Evolutionary conservation across 2,888 invertebrate genomes (phyloP).

Genomic region (Drosophila limbata): DNA sequence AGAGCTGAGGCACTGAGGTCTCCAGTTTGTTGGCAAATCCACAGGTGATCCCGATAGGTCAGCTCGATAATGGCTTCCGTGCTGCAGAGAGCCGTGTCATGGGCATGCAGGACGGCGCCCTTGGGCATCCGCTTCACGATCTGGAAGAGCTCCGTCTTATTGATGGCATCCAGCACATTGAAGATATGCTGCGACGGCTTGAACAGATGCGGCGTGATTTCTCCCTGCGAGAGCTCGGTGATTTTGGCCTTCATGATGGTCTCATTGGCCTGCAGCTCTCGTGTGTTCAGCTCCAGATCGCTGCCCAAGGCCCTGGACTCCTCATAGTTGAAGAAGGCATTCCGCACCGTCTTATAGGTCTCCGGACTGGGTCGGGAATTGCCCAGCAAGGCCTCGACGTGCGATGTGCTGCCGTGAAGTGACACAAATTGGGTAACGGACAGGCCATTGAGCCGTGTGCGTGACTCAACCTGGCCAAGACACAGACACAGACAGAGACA

Average conservation of each 20-base stretch:
- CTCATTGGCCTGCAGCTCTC: constrained; percentile 87
- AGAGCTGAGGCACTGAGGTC: constrained; percentile 54
- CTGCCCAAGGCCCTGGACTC: constrained; percentile 86
- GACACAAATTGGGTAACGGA: constrained; percentile 50
- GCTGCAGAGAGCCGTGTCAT: constrained; percentile 88
- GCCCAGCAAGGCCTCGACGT: constrained; percentile 56
- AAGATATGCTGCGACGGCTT: constrained; percentile 90
- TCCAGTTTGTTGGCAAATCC: constrained; percentile 83
- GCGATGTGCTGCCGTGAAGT: constrained; percentile 46
- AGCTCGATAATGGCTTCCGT: constrained; percentile 88
- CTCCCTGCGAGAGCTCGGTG: constrained; percentile 87
- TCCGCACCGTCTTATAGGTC: constrained; percentile 83
- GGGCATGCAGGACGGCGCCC: constrained; percentile 90
- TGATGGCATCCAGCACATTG: constrained; percentile 87
- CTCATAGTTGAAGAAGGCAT: constrained; percentile 86
- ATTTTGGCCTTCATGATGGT: constrained; percentile 87
- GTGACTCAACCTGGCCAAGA: constrained; percentile 51
- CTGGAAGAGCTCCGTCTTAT: constrained; percentile 88
- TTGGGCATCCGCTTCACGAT: constrained; percentile 88
- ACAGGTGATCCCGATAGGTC: constrained; percentile 88
- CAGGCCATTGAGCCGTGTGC: constrained; percentile 40
- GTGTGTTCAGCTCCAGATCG: constrained; percentile 85
- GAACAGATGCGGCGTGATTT: constrained; percentile 87
- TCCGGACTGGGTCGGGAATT: constrained; percentile 66
- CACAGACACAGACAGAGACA: constrained; percentile 36